phyloP scores from a whole-genome alignment of 2,797 vertebrate species.

The Pseudotriccus pelzelni region DNA sequence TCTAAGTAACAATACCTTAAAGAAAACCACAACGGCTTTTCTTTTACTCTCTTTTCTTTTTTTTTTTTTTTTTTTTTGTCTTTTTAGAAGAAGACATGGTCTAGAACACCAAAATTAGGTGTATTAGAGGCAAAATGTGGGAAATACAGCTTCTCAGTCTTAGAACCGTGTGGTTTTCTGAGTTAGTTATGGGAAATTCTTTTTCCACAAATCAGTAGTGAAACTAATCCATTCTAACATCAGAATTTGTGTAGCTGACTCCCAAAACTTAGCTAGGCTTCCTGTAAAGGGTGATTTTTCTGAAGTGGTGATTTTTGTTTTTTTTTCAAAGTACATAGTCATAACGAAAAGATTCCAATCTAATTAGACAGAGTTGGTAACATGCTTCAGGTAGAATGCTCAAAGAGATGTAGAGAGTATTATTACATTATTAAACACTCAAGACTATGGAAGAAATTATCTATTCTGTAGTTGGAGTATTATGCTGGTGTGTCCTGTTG shows the following conservation, averaged over 20 bases:
- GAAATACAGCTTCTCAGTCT: background rate
- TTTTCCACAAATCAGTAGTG: background rate
- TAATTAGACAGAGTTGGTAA: background rate
- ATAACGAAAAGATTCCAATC: background rate
- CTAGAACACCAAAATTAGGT: background rate
- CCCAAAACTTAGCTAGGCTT: background rate
- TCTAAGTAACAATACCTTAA: background rate
- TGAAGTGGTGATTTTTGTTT: background rate
- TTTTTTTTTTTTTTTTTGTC: too few relatives aligned
- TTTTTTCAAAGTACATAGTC: background rate
- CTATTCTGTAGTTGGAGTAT: background rate
- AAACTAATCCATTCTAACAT: background rate
- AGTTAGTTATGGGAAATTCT: background rate
- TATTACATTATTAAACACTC: background rate
- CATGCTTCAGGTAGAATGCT: background rate
- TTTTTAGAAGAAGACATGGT: background rate
- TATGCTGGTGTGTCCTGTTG: background rate
- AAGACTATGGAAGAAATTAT: background rate
- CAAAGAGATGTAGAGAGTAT: background rate
- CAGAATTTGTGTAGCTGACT: background rate
- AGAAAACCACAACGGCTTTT: accelerated
- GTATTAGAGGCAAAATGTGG: background rate
- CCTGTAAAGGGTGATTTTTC: background rate
- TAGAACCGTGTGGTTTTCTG: background rate
- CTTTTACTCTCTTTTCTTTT: background rate